Base-by-base conservation (phyloP, 2,888 invertebrate species). In the Tridacna gigas region DNA sequence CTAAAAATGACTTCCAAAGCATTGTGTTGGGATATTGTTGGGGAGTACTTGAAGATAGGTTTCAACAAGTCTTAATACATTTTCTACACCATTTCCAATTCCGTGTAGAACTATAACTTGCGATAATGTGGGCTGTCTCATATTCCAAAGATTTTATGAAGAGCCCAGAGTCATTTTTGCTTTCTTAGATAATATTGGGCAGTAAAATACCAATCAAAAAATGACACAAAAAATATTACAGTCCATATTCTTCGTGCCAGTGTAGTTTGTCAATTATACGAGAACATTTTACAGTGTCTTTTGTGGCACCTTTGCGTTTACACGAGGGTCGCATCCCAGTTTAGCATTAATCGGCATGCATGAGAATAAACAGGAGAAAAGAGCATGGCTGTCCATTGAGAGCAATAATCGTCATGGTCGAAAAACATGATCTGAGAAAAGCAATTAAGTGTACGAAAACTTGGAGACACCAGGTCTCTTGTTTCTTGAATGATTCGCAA, bases 381-480 rank as follows among this genome's bases (percentile, higher is more conserved):
- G 82, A 83, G 80, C 83, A 79, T 81, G 75, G 47, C 25, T 26
- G 12, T 79, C 87, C 87, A 79, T 18, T 11, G 87, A 81, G 87
- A 84, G 74, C 73, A 74, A 77, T 87, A 87, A 87, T 81, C 74
- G 78, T 77, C 78, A 79, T 76, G 77, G 79, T 77, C 79, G 75
- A 82, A 83, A 84, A 81, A 87, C 87, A 81, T 56, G 84, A 87
- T 87, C 87, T 81, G 87, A 85, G 87, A 87, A 87, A 87, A 87
- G 82, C 87, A 87, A 87, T 87, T 87, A 87, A 85, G 78, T 84
- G 81, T 83, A 79, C 71, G 77, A 83, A 82, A 81, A 67, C 60
- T 71, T 61, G 81, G 84, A 87, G 87, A 87, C 87, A 75, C 28
- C 45, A 56, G 51, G 87, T 83, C 87, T 82, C 87, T 45, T 51